phyloP scores from a whole-genome alignment of 2,888 invertebrate species.

The Subacronicta megacephala region DNA sequence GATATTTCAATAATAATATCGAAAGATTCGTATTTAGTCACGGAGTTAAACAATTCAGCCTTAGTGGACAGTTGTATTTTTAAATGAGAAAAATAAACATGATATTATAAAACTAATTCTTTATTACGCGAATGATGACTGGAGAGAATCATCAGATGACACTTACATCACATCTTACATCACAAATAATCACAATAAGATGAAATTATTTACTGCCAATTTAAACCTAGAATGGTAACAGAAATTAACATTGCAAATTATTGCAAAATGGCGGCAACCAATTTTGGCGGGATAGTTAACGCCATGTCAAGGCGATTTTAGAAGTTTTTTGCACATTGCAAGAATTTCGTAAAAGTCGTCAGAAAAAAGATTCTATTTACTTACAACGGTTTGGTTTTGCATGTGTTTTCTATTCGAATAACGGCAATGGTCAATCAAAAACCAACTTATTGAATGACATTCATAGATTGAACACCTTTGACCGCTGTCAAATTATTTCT shows the following conservation, averaged over 20 bases:
- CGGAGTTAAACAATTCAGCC: slow-evolving; percentile 5
- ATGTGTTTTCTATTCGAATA: slow-evolving; percentile 37
- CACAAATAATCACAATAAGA: slow-evolving; percentile 33
- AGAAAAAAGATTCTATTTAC: slow-evolving; percentile 33
- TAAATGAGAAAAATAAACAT: slow-evolving; percentile 8
- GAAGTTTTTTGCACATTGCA: slow-evolving; percentile 53
- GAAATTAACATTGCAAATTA: slow-evolving; percentile 57
- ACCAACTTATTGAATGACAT: slow-evolving; percentile 3
- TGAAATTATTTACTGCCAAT: slow-evolving; percentile 34
- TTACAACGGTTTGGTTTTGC: slow-evolving; percentile 22
- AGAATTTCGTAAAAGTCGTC: slow-evolving; percentile 44
- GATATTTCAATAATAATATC: background rate
- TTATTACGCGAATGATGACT: slow-evolving; percentile 28
- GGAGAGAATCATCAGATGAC: slow-evolving; percentile 37
- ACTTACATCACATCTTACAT: slow-evolving; percentile 33
- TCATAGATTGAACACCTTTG: slow-evolving; percentile 9
- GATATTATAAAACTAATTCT: slow-evolving; percentile 17
- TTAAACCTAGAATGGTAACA: slow-evolving; percentile 55
- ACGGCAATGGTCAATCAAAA: slow-evolving; percentile 18
- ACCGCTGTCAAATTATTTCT: slow-evolving; percentile 9
- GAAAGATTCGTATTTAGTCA: slow-evolving; percentile 6
- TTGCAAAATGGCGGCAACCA: slow-evolving; percentile 42
- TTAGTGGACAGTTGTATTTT: slow-evolving; percentile 7
- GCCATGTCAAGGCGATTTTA: slow-evolving; percentile 59
- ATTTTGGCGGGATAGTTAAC: slow-evolving; percentile 49